These are phyloP conservation scores for Drosophila navojoa DNA, from an alignment of 1,140 invertebrate species.

Conservation along the genomic window DNA sequence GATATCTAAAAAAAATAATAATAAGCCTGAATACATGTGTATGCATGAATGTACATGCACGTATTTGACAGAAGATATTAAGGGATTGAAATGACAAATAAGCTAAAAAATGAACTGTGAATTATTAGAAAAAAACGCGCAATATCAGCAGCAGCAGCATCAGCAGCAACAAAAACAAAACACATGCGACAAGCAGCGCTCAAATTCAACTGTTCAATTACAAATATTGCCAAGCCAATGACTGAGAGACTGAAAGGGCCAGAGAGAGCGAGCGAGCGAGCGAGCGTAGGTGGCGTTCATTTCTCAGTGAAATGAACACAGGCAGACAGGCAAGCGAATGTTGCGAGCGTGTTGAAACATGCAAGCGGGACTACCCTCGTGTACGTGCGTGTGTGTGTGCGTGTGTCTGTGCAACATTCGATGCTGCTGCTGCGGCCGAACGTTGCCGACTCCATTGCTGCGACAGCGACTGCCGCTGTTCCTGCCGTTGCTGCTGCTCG, in stretches of 20 bases:
- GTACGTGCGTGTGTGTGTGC: neutral
- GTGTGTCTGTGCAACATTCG: conserved; percentile 20
- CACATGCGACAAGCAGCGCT: conserved; percentile 24
- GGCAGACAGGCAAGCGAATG: conserved; percentile 12
- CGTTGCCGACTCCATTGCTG: conserved; percentile 9
- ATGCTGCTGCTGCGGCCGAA: neutral
- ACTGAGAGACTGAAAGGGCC: neutral
- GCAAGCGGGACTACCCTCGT: conserved; percentile 1
- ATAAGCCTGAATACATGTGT: neutral
- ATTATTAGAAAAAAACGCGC: conserved; percentile 8
- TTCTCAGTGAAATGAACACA: conserved; percentile 27
- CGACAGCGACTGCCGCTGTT: conserved; percentile 19
- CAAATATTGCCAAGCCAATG: conserved; percentile 25
- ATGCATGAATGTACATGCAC: neutral
- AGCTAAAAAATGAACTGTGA: conserved; percentile 17
- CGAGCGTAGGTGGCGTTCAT: conserved; percentile 40
- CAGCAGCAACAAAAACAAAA: conserved; percentile 35
- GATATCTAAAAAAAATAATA: conserved; percentile 15
- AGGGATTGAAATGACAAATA: neutral
- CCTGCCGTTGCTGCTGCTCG: conserved; percentile 25
- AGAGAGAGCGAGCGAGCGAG: conserved; percentile 2
- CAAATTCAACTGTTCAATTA: conserved; percentile 32
- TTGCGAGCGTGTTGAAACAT: conserved; percentile 42
- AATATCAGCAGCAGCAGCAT: conserved; percentile 27
- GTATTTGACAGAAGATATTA: neutral